Evolutionary conservation across 2,113 vertebrate species (phyloP), one percentile per base, ranked within the genome.

Genomic region (Phalacrocorax brasilianus): DNA sequence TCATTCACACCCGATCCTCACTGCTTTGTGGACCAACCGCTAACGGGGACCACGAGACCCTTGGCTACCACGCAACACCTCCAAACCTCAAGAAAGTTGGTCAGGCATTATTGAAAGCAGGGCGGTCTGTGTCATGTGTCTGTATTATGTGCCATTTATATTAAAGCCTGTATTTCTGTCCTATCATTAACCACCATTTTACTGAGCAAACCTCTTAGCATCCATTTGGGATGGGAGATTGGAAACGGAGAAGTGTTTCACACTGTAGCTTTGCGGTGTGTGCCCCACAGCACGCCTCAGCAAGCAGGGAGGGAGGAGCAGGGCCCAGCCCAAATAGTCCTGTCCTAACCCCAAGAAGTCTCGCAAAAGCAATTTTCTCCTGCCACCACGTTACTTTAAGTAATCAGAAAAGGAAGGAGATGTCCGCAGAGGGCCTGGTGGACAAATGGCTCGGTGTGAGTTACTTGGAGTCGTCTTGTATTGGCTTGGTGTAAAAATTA

Each of bases 201-300:
- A 40, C 62, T 22, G 47, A 56, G 80, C 66, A 76, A 80, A 76
- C 47, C 45, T 44, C 78, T 19, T 28, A 4, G 32, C 82, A 68
- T 27, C 89, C 67, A 2, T 65, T 19, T 61, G 93, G 44, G 17
- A 45, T 18, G 44, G 44, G 44, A 45, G 44, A 45, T 45, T 45
- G 44, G 77, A 70, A 59, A 44, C 0, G 4, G 55, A 65, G 67
- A 47, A 55, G 11, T 0, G 6, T 33, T 79, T 33, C 52, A 8
- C 28, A 15, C 67, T 5, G 71, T 11, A 17, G 55, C 33, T 56
- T 27, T 33, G 73, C 49, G 15, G 22, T 0, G 1, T 2, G 23
- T n/a, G 40, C 40, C 52, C 71, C 13, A 3, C 4, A 4, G 28
- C 4, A 0, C 2, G 15, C 30, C 52, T 45, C 1, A 0, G 76